phyloP scores from a whole-genome alignment of 2,113 vertebrate species.

The Ageneiosus marmoratus region DNA sequence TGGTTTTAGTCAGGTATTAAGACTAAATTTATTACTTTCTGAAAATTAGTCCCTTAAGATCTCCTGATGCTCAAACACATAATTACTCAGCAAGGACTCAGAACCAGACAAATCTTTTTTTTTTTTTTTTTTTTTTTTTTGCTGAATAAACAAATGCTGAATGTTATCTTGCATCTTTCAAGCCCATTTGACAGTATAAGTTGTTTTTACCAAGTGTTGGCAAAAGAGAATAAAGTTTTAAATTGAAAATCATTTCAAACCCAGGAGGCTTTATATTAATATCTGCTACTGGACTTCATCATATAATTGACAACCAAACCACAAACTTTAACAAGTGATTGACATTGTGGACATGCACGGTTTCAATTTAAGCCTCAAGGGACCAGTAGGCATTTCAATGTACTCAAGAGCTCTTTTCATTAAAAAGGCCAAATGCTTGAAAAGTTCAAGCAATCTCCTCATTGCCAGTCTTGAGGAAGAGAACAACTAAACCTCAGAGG shows the following conservation, averaged over 20 bases:
- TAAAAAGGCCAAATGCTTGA: slow-evolving; percentile 45
- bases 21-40: background rate
- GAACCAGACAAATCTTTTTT: background rate
- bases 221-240: slow-evolving; percentile 1
- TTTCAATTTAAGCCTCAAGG: slow-evolving; percentile 39
- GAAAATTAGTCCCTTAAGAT: background rate
- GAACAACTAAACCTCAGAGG: slow-evolving; percentile 33
- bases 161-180: background rate
- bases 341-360: slow-evolving; percentile 14
- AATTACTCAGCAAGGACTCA: slow-evolving; percentile 5
- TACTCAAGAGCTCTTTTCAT: slow-evolving; percentile 55
- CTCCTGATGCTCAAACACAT: background rate
- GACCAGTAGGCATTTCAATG: slow-evolving; percentile 46
- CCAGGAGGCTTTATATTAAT: background rate
- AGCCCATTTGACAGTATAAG: background rate
- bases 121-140: too few species aligned
- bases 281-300: background rate
- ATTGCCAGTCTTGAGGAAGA: slow-evolving; percentile 39
- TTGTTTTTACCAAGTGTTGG: background rate
- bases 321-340: slow-evolving; percentile 35
- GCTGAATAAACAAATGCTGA: background rate
- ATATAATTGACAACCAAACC: slow-evolving; percentile 42
- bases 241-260: background rate
- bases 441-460: slow-evolving; percentile 34
- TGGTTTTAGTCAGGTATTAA: slow-evolving; percentile 15